phyloP scores from a whole-genome alignment of 1,140 invertebrate species.

The Leptinotarsa undecemlineata region DNA sequence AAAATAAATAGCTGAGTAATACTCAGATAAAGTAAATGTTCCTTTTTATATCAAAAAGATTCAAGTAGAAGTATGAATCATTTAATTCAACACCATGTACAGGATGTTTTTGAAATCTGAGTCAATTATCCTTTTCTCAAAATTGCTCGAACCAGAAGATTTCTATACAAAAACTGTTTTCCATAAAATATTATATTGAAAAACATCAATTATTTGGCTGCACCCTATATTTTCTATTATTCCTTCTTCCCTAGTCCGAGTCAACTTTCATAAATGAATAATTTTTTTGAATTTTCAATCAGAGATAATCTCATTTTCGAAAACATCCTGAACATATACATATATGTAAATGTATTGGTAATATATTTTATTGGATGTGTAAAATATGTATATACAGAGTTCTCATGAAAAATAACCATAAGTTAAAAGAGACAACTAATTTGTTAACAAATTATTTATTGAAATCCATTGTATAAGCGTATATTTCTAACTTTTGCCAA shows the following conservation, averaged over 20 bases:
- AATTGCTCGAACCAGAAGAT: neutral
- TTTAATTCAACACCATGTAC: neutral
- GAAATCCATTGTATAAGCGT: neutral
- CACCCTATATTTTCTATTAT: too few relatives aligned
- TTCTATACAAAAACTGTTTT: too few relatives aligned
- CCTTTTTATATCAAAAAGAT: conserved; percentile 49
- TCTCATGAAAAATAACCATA: conserved; percentile 26
- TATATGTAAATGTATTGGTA: conserved; percentile 41
- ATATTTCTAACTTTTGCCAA: neutral
- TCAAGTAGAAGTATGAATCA: conserved; percentile 5
- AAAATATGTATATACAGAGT: conserved; percentile 42
- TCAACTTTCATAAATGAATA: too few relatives aligned
- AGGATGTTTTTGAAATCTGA: conserved; percentile 1
- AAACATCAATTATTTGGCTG: too few relatives aligned
- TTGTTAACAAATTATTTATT: conserved; percentile 14
- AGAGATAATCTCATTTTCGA: neutral
- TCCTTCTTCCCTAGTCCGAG: too few relatives aligned
- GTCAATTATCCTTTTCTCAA: neutral
- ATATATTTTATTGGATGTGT: conserved; percentile 47
- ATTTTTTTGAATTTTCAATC: too few relatives aligned
- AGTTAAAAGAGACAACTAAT: neutral
- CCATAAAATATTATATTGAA: too few relatives aligned
- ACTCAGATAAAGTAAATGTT: conserved; percentile 48
- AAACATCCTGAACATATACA: conserved; percentile 17
- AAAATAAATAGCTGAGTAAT: conserved; percentile 37